phyloP scores from a whole-genome alignment of 2,113 vertebrate genomes.

The Silurus meridionalis region DNA sequence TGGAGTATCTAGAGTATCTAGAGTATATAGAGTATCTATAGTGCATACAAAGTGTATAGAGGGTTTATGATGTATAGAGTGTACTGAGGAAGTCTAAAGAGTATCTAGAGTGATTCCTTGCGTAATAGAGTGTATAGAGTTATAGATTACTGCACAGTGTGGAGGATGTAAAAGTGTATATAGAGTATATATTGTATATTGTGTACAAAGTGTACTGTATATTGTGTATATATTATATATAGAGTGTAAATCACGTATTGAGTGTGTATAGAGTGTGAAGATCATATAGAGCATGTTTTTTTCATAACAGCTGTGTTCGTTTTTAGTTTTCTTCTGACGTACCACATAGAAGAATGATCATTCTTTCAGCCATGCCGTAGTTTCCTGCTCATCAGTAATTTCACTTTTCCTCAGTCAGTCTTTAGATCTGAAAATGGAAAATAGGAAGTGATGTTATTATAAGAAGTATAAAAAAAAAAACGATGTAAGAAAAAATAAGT shows the following conservation, averaged over 20 bases:
- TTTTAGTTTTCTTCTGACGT: constrained; percentile 58
- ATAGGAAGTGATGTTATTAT: too few relatives aligned
- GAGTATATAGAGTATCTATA: background rate
- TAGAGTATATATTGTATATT: background rate
- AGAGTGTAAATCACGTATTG: background rate
- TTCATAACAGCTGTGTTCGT: background rate
- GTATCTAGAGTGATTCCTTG: background rate
- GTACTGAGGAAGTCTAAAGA: background rate
- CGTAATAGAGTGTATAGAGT: background rate
- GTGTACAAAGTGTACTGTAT: background rate
- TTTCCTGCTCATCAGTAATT: constrained; percentile 41
- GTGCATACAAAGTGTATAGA: background rate
- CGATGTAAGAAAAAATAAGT: background rate
- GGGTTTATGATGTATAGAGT: background rate
- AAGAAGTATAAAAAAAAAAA: background rate
- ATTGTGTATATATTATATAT: background rate
- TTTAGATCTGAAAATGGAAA: constrained; percentile 59
- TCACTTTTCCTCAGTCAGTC: constrained; percentile 31
- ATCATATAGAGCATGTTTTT: background rate
- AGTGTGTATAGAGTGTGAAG: background rate
- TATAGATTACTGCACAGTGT: background rate
- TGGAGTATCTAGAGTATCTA: background rate
- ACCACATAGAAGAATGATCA: constrained; percentile 76
- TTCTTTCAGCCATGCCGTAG: constrained; percentile 70
- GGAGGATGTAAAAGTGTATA: too few relatives aligned